phyloP scores from a whole-genome alignment of 2,113 vertebrate species.

The Corydoras sp. region DNA sequence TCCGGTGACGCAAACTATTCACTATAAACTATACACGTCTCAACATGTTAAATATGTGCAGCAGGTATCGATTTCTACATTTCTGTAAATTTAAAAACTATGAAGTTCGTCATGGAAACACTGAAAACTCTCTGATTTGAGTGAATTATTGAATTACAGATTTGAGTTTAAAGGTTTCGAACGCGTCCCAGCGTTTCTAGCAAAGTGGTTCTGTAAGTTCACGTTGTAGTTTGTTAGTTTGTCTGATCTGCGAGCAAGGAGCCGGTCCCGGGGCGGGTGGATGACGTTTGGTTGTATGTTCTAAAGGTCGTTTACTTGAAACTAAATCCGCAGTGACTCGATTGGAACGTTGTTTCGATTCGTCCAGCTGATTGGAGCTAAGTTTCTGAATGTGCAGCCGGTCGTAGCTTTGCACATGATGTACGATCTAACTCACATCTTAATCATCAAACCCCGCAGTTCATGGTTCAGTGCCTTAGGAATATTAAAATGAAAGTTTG shows the following conservation, averaged over 20 bases:
- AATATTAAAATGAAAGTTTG: constrained; percentile 5
- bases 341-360: too few species aligned
- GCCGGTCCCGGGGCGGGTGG: not conserved
- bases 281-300: not conserved
- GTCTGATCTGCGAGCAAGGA: not conserved
- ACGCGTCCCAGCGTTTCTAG: too few species aligned
- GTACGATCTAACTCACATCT: not conserved
- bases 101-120: too few species aligned
- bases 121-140: too few species aligned
- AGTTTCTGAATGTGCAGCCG: not conserved
- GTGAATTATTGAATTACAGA: too few species aligned
- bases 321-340: not conserved
- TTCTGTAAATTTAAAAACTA: too few species aligned
- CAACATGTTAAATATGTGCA: too few species aligned
- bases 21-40: too few species aligned
- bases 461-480: constrained; percentile 40
- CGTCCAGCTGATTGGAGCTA: too few species aligned
- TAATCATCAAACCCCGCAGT: not conserved
- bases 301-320: not conserved
- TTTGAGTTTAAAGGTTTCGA: too few species aligned
- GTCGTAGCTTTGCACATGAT: not conserved
- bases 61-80: too few species aligned
- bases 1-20: too few species aligned
- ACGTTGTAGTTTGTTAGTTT: not conserved
- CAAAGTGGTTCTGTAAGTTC: not conserved